phyloP scores from a whole-genome alignment of 2,888 invertebrate species.

The Mimas tiliae region DNA sequence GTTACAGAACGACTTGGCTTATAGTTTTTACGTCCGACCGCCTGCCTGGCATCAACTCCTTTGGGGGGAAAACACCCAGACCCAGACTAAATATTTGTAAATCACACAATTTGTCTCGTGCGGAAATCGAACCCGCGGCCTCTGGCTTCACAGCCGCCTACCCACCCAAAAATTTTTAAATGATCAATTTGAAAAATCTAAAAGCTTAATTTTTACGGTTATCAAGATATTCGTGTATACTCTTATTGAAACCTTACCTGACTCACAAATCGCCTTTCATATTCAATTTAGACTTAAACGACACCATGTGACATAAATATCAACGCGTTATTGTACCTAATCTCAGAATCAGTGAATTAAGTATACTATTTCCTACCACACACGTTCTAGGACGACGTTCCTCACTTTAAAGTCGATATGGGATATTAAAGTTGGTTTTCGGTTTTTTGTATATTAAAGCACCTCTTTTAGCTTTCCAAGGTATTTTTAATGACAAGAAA shows the following conservation, averaged over 20 bases:
- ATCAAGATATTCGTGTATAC: neutral
- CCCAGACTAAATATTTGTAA: too few relatives aligned
- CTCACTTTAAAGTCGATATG: neutral
- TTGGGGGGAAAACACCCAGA: too few relatives aligned
- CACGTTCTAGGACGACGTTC: constrained; percentile 9
- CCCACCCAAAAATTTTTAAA: too few relatives aligned
- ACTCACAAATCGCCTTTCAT: neutral
- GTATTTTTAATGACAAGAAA: too few relatives aligned
- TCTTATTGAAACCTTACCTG: neutral
- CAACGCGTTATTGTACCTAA: neutral
- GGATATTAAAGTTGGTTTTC: neutral
- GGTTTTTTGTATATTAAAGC: neutral
- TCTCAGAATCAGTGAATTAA: constrained; percentile 3
- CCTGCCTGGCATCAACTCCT: too few relatives aligned
- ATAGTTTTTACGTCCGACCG: too few relatives aligned
- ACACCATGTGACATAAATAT: neutral
- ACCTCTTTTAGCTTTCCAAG: neutral
- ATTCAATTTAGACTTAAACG: constrained; percentile 14
- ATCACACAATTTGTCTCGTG: too few relatives aligned
- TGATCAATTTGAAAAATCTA: neutral
- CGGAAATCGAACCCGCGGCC: too few relatives aligned
- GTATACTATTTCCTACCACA: constrained; percentile 15
- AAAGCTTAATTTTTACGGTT: neutral
- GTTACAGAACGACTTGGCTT: too few relatives aligned
- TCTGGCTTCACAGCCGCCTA: too few relatives aligned